Conservation (phyloP, 1,140 invertebrate species). For the Hesperophylax magnus region DNA sequence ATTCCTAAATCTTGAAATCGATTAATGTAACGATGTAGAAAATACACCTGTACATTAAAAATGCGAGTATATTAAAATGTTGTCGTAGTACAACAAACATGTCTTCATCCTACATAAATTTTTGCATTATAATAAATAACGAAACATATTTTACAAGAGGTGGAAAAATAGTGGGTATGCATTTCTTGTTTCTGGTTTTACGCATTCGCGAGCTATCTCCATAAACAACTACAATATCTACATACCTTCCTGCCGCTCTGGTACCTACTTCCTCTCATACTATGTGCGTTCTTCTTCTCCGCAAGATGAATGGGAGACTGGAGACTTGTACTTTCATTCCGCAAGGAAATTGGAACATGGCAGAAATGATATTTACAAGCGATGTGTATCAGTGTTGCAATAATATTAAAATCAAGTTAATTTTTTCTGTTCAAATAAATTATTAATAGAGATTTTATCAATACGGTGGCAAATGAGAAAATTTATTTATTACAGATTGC, state of each 20-base stretch:
- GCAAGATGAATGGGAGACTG: constrained; percentile 15
- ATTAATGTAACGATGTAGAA: no score
- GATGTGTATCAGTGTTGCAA: constrained; percentile 6
- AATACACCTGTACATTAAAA: no score
- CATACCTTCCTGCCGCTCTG: neutral
- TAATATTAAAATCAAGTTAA: constrained; percentile 8
- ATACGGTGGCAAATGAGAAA: constrained; percentile 13
- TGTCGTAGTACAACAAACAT: no score
- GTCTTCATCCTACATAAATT: no score
- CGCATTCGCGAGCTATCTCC: neutral
- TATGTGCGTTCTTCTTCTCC: no score
- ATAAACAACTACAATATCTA: constrained; percentile 3
- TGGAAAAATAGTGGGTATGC: neutral
- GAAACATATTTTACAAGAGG: no score
- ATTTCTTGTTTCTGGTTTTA: constrained; percentile 9
- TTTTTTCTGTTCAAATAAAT: constrained; percentile 19
- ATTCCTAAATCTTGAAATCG: no score
- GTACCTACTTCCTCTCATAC: neutral
- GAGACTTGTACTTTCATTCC: constrained; percentile 12
- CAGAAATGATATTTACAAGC: constrained; percentile 6
- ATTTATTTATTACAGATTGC: constrained; percentile 7
- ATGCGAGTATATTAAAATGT: no score
- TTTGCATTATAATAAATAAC: no score
- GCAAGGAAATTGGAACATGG: constrained; percentile 33
- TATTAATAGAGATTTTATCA: constrained; percentile 28